Evolutionary conservation across 2,888 invertebrate genomes (phyloP).

Genomic region (Willowsia nigromaculata): DNA sequence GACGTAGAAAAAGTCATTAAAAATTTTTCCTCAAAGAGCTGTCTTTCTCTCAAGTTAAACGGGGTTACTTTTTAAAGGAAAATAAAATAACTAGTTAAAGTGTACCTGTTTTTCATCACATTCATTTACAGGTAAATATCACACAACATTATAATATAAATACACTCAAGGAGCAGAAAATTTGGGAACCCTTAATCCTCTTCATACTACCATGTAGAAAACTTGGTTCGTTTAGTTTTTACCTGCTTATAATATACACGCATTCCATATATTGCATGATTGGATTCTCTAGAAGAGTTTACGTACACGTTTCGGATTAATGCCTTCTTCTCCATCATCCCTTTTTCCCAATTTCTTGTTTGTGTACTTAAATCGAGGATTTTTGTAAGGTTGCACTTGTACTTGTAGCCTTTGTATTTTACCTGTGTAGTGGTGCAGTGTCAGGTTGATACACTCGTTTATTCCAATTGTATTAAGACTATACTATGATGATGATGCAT

Average conservation of each 20-base stretch:
- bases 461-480: neutral
- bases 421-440: neutral
- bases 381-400: neutral
- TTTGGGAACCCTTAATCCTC: slow-evolving; percentile 48
- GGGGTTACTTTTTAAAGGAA: slow-evolving; percentile 33
- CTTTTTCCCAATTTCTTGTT: neutral
- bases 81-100: slow-evolving; percentile 4
- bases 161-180: slow-evolving; percentile 9
- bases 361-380: neutral
- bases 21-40: slow-evolving; percentile 54
- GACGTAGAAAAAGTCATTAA: slow-evolving; percentile 57
- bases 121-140: slow-evolving; percentile 55
- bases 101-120: slow-evolving; percentile 51
- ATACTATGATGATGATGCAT: neutral
- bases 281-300: slow-evolving; percentile 28
- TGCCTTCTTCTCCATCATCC: neutral
- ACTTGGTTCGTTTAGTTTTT: neutral
- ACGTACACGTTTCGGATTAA: slow-evolving; percentile 24
- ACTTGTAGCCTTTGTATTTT: neutral
- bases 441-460: neutral
- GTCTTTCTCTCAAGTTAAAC: slow-evolving; percentile 1
- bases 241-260: neutral
- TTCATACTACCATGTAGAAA: neutral
- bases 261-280: slow-evolving; percentile 1
- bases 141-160: slow-evolving; percentile 54